These are phyloP conservation scores for Radopholus similis DNA, from an alignment of 1,140 invertebrate genomes.

Conservation along the genomic window DNA sequence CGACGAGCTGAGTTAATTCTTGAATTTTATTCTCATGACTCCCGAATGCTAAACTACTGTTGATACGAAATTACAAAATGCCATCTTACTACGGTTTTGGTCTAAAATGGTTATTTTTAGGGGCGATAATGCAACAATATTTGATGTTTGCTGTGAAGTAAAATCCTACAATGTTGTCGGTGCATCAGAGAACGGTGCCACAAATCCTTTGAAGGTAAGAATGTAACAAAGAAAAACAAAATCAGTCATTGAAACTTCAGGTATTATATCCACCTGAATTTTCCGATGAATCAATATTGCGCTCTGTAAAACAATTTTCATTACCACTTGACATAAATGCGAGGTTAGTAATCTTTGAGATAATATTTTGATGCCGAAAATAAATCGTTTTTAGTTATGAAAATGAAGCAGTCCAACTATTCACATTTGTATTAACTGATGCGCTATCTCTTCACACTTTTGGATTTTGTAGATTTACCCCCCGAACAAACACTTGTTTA, in stretches of 20 bases:
- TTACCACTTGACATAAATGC: slow-evolving; percentile 32
- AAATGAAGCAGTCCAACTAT: slow-evolving; percentile 52
- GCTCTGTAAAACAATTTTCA: slow-evolving; percentile 43
- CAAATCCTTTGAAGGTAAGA: not conserved
- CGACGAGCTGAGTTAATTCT: too few species aligned
- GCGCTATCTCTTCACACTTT: slow-evolving; percentile 42
- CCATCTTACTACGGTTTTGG: too few species aligned
- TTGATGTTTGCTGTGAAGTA: slow-evolving; percentile 51
- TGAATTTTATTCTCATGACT: too few species aligned
- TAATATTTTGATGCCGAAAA: not conserved
- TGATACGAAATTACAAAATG: too few species aligned
- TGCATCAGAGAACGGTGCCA: slow-evolving; percentile 3
- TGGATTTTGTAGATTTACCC: slow-evolving; percentile 50
- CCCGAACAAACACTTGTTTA: slow-evolving; percentile 45
- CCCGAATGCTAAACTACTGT: too few species aligned
- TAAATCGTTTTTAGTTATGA: slow-evolving; percentile 32
- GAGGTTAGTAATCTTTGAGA: not conserved
- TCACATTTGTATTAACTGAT: slow-evolving; percentile 50
- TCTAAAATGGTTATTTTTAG: too few species aligned
- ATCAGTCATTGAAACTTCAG: not conserved
- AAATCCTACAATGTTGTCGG: not conserved
- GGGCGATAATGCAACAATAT: slow-evolving; percentile 44
- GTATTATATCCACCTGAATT: slow-evolving; percentile 46
- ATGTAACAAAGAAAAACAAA: not conserved
- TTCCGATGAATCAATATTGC: slow-evolving; percentile 36